Evolutionary conservation across 2,113 vertebrate genomes (phyloP).

Genomic region (Actenoides lindsayi): DNA sequence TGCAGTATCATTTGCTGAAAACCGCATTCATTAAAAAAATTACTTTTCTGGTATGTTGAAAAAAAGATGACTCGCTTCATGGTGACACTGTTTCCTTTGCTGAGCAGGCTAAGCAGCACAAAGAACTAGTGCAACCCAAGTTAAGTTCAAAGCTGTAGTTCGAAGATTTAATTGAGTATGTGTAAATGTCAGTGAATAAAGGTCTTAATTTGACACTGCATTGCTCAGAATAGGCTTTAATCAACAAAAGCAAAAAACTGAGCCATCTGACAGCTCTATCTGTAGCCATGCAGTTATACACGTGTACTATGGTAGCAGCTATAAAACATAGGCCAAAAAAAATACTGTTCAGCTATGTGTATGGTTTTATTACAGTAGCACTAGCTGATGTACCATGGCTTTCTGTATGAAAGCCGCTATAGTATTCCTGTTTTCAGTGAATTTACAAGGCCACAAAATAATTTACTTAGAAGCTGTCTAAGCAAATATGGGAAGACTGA

Average conservation of each 20-base stretch:
- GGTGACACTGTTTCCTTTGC: neutral
- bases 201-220: neutral
- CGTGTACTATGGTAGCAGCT: neutral
- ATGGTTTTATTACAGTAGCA: neutral
- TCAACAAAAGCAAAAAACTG: neutral
- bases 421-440: neutral
- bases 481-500: neutral
- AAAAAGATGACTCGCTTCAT: neutral
- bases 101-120: neutral
- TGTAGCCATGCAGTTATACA: neutral
- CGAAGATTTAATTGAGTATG: neutral
- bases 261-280: neutral
- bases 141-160: neutral
- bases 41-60: neutral
- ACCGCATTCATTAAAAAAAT: neutral
- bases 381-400: neutral
- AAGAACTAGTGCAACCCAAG: neutral
- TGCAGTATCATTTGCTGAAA: neutral
- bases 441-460: neutral
- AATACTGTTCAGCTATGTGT: neutral
- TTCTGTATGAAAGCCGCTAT: neutral
- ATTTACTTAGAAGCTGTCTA: neutral
- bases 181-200: neutral
- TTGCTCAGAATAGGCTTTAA: conserved; percentile 18
- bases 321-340: neutral